Percentiles rank a stretch among this genome's conserved stretches.
These are phyloP conservation scores for Trachymyrmex septentrionalis DNA, from an alignment of 1,140 invertebrate species.

Conservation along the genomic window DNA sequence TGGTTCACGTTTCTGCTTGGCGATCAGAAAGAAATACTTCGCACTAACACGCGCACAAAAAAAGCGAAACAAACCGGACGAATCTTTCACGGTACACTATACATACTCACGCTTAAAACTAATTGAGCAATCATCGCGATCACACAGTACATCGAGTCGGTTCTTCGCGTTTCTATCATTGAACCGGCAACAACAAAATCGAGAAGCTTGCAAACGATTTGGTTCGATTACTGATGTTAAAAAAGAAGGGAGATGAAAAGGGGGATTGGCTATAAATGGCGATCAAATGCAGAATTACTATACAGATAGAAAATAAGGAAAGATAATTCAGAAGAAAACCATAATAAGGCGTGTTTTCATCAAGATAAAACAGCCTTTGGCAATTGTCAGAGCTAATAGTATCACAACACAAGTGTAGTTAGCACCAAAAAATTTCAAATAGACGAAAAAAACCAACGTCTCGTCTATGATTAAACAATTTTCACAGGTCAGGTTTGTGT, in stretches of 20 bases:
- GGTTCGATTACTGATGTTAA: conserved; percentile 2
- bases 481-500: not conserved
- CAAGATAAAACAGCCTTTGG: not conserved
- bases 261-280: not conserved
- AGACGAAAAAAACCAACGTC: not conserved
- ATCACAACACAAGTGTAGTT: conserved; percentile 22
- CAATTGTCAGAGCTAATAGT: conserved; percentile 12
- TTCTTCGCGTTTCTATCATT: conserved; percentile 29
- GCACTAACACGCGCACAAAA: conserved; percentile 66
- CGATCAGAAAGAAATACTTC: conserved; percentile 32
- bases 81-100: conserved; percentile 61
- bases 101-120: conserved; percentile 67
- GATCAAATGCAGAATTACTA: not conserved
- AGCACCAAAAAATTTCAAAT: not conserved
- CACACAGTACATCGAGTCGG: conserved; percentile 27
- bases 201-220: conserved; percentile 21
- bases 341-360: not conserved
- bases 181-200: not conserved
- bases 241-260: not conserved
- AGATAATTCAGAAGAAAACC: not conserved
- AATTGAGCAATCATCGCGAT: conserved; percentile 72
- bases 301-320: not conserved
- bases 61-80: conserved; percentile 15
- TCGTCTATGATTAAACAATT: conserved; percentile 21
- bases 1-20: conserved; percentile 61